Percentiles rank a stretch among this genome's conserved stretches.
phyloP scores from a whole-genome alignment of 2,888 invertebrate genomes.

The Chrysomela aeneicollis region DNA sequence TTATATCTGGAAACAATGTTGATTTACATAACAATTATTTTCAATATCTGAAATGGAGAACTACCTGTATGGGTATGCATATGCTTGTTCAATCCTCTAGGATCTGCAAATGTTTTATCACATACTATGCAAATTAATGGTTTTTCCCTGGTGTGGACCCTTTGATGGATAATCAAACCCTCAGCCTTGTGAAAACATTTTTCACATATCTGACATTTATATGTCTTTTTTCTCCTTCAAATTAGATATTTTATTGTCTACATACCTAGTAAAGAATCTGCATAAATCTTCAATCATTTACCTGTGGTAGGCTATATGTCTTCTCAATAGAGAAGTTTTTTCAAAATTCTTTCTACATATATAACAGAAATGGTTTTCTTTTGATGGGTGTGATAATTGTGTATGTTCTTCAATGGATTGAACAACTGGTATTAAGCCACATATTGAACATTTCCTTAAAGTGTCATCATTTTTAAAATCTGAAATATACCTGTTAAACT shows the following conservation, averaged over 20 bases:
- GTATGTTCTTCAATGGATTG: conserved; percentile 36
- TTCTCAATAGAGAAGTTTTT: conserved; percentile 42
- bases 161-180: conserved; percentile 49
- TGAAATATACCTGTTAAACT: too few relatives aligned
- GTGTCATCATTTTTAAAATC: background rate
- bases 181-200: conserved; percentile 50
- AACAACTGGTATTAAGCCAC: conserved; percentile 29
- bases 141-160: conserved; percentile 53
- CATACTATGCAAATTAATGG: conserved; percentile 49
- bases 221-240: conserved; percentile 41
- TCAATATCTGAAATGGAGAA: background rate
- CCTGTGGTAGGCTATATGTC: conserved; percentile 47
- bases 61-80: conserved; percentile 51
- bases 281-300: conserved; percentile 25
- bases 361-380: conserved; percentile 42
- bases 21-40: background rate
- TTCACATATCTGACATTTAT: conserved; percentile 49
- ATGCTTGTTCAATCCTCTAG: conserved; percentile 51
- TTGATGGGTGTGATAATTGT: conserved; percentile 39
- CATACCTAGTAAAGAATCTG: too few relatives aligned
- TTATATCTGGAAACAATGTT: conserved; percentile 44
- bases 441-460: conserved; percentile 27
- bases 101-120: conserved; percentile 50
- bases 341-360: conserved; percentile 45
- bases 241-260: too few relatives aligned